Evolutionary conservation across 2,113 vertebrate genomes (phyloP), one percentile per base, ranked within the genome.

Genomic region (Pontoporia blainvillei): DNA sequence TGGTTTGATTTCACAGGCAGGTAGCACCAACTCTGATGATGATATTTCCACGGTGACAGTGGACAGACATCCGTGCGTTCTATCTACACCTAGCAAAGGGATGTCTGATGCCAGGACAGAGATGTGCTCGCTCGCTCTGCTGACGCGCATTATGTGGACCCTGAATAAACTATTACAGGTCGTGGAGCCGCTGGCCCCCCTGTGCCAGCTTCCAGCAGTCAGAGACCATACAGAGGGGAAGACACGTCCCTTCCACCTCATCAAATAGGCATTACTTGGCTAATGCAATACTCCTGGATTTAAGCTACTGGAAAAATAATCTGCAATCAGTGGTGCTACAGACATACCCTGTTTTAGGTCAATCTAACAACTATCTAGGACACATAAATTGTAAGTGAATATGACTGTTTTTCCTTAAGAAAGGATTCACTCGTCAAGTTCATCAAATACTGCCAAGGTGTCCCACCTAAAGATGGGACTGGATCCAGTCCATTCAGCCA

Each of bases 371-470:
- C 52, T 76, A 39, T 17, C 23, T 20, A 14, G 29, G 64, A 62
- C 49, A 7, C 27, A 73, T 1, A 64, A 52, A 57, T 8, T 94
- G 29, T 52, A 75, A 13, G 3, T 17, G 31, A 79, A 72, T 31
- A 72, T 31, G 29, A 72, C 49, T 62, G 75, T 72, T 92, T 91
- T 76, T 62, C 39, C 57, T 81, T 76, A 73, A 57, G 69, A 61
- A 95, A 93, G 52, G 41, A 86, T 87, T 90, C 71, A 39, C 20
- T 79, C 34, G 36, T 41, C 52, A 67, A 61, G 52, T 64, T 93
- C 41, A n/a, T 20, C 2, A 27, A 41, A 5, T 69, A 64, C 27
- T 18, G 29, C 44, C 27, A 91, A 44, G 57, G 34, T 46, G 25
- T 84, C 49, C 41, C 49, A 27, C 54, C 57, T 61, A 57, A n/a